Evolutionary conservation across 2,113 vertebrate species (phyloP).

Genomic region (Mohoua ochrocephala): DNA sequence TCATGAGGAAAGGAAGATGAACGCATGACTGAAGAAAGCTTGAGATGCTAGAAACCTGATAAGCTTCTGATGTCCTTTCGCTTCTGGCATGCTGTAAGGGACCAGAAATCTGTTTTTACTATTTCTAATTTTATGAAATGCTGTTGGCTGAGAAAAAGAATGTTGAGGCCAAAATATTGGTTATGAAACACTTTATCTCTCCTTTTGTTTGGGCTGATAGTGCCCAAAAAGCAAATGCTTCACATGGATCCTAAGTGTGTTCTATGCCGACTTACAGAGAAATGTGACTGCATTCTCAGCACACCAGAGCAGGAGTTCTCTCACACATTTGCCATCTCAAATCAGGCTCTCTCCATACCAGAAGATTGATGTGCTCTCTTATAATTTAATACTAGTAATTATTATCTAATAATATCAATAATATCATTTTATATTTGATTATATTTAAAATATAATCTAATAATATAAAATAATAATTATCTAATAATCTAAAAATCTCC

Average conservation of each 20-base stretch:
- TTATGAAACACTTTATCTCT: not conserved
- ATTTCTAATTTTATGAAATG: not conserved
- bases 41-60: not conserved
- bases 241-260: not conserved
- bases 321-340: fast-evolving
- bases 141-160: not conserved
- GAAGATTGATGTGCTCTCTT: not conserved
- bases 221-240: not conserved
- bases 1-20: not conserved
- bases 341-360: not conserved
- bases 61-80: not conserved
- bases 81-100: not conserved
- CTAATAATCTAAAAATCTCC: not conserved
- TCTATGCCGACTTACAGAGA: fast-evolving
- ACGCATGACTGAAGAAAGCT: not conserved
- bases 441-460: not conserved
- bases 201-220: not conserved
- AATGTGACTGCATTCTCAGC: fast-evolving
- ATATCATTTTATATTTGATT: not conserved
- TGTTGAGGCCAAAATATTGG: not conserved
- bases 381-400: not conserved
- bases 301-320: not conserved
- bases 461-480: not conserved
- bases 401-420: not conserved
- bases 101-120: not conserved